Evolutionary conservation across 1,140 invertebrate genomes (phyloP).

Genomic region (Penaeus chinensis): DNA sequence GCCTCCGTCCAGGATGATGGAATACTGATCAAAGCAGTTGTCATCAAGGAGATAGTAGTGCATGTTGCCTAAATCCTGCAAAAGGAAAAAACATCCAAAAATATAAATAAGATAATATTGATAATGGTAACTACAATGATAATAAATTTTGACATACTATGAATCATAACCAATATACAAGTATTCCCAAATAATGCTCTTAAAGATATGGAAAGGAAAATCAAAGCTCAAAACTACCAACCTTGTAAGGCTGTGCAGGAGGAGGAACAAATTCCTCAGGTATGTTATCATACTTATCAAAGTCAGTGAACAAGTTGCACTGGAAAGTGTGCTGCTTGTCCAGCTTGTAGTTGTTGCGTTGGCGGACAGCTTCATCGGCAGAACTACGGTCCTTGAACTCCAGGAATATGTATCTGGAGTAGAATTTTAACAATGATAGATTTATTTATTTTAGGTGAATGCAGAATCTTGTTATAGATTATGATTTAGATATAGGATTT

Average conservation of each 20-base stretch:
- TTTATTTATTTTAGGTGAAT: not conserved
- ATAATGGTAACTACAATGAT: not conserved
- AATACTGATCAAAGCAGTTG: slow-evolving; percentile 74
- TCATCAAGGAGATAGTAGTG: slow-evolving; percentile 64
- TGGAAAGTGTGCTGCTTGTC: slow-evolving; percentile 96
- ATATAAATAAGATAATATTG: not conserved
- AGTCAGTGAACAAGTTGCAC: slow-evolving; percentile 96
- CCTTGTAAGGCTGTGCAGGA: slow-evolving; percentile 84
- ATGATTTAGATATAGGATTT: no score
- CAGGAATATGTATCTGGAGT: slow-evolving; percentile 86
- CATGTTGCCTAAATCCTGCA: slow-evolving; percentile 63
- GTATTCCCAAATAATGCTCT: not conserved
- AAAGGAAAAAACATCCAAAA: not conserved
- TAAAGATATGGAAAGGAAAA: not conserved
- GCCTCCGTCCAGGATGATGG: slow-evolving; percentile 72
- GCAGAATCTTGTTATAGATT: not conserved
- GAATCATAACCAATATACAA: not conserved
- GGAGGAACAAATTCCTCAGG: slow-evolving; percentile 94
- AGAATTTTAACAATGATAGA: slow-evolving; percentile 29
- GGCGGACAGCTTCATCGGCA: slow-evolving; percentile 87
- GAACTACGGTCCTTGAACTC: slow-evolving; percentile 86
- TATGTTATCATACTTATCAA: slow-evolving; percentile 92
- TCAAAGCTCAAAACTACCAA: slow-evolving; percentile 12
- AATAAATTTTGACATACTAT: not conserved
- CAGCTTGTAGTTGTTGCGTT: slow-evolving; percentile 92